Percentiles rank a stretch among this genome's conserved stretches.
phyloP scores from a whole-genome alignment of 2,113 vertebrate genomes.

The Rostratula benghalensis region DNA sequence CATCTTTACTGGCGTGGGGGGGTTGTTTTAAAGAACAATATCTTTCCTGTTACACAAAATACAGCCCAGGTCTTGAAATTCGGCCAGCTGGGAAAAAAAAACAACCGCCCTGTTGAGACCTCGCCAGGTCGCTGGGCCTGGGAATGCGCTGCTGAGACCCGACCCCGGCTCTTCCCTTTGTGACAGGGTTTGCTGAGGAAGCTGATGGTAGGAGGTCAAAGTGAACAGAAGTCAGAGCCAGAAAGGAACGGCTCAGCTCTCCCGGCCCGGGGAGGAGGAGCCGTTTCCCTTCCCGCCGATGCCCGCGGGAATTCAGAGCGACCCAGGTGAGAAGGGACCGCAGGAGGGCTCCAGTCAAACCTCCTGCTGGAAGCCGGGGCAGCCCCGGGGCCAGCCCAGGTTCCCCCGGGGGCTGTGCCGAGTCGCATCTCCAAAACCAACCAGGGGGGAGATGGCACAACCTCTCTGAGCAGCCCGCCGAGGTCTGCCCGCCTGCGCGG shows the following conservation, averaged over 20 bases:
- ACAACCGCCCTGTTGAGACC: not conserved
- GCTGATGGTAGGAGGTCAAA: not conserved
- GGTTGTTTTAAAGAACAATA: not conserved
- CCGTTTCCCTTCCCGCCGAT: not conserved
- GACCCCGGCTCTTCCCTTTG: not conserved
- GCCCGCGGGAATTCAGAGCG: not conserved
- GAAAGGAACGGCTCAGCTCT: not conserved
- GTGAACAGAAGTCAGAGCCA: not conserved
- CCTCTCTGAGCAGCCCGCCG: not conserved
- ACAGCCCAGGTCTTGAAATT: conserved; percentile 5
- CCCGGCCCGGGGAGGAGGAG: not conserved
- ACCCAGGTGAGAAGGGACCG: not conserved
- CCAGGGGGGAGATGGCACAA: not conserved
- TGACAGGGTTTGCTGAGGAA: not conserved
- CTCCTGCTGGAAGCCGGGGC: not conserved
- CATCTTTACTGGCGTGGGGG: not conserved
- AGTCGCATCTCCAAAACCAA: not conserved
- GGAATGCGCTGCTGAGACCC: not conserved
- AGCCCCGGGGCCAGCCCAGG: not conserved
- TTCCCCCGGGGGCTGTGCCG: not conserved
- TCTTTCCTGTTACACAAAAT: conserved; percentile 40
- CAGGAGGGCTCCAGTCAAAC: not conserved
- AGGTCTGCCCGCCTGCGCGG: not conserved
- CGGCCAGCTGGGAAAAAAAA: not conserved
- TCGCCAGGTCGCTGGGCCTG: not conserved